These are phyloP conservation scores for Setophaga petechia DNA, from an alignment of 2,113 vertebrate species.

Conservation along the genomic window DNA sequence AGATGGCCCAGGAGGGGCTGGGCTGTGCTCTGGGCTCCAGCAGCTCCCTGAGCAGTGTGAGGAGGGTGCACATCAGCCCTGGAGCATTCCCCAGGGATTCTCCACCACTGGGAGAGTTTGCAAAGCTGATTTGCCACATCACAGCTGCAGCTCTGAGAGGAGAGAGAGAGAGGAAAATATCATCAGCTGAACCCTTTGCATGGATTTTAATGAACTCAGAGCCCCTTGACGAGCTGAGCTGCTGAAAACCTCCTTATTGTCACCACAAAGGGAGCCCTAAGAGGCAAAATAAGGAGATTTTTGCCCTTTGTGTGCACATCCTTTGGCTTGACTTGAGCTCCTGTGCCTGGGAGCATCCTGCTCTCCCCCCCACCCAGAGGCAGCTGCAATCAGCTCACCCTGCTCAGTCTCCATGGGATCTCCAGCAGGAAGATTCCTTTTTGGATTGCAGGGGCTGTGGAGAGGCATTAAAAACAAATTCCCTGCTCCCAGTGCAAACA, in stretches of 20 bases:
- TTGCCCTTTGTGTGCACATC: background rate
- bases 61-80: background rate
- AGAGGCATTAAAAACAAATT: background rate
- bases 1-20: background rate
- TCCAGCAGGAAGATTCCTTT: background rate
- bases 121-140: background rate
- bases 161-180: background rate
- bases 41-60: background rate
- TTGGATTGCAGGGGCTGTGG: background rate
- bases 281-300: background rate
- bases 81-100: background rate
- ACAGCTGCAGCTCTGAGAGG: background rate
- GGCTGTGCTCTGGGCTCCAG: background rate
- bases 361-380: background rate
- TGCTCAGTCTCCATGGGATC: background rate
- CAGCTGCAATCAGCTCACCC: background rate
- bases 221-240: background rate
- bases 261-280: background rate
- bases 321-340: background rate
- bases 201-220: background rate
- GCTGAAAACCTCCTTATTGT: background rate
- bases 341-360: background rate
- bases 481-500: background rate
- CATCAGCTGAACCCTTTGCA: background rate
- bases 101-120: background rate